Conservation (phyloP, 2,888 invertebrate genomes). For the Tachina lurida region DNA sequence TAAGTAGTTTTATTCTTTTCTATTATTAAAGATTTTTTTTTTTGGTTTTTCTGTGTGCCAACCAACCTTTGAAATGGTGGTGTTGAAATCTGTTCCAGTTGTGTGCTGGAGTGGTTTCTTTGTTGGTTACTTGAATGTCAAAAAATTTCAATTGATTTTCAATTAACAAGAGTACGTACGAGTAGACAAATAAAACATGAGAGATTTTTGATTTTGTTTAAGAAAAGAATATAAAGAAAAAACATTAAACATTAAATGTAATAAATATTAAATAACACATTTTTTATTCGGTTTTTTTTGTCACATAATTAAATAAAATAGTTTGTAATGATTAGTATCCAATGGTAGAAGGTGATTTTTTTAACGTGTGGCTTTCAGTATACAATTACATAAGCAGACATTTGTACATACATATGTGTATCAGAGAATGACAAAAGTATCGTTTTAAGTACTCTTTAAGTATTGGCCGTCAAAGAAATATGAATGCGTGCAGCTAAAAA, state of each 20-base stretch:
- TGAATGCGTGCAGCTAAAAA: too few relatives aligned
- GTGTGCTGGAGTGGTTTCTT: conserved; percentile 81
- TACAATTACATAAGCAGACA: not conserved
- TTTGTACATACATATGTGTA: too few relatives aligned
- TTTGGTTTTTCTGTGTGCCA: conserved; percentile 74
- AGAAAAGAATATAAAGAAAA: conserved; percentile 62
- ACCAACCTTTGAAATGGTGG: conserved; percentile 82
- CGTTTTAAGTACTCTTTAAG: too few relatives aligned
- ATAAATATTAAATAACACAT: conserved; percentile 58
- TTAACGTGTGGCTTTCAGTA: not conserved
- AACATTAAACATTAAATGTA: conserved; percentile 48
- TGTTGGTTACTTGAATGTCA: conserved; percentile 70
- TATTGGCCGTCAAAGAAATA: too few relatives aligned
- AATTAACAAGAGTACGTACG: conserved; percentile 34
- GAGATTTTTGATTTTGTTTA: conserved; percentile 53
- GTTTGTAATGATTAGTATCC: conserved; percentile 43
- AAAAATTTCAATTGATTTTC: conserved; percentile 38
- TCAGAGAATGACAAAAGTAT: too few relatives aligned
- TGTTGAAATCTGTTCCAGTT: conserved; percentile 81
- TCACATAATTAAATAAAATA: conserved; percentile 10
- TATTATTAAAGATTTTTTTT: conserved; percentile 20
- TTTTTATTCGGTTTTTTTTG: conserved; percentile 14
- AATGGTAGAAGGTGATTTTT: conserved; percentile 30
- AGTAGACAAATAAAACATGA: conserved; percentile 63
- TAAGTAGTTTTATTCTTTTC: conserved; percentile 26